Conservation (phyloP, 2,113 vertebrate species). For the Castor canadensis region DNA sequence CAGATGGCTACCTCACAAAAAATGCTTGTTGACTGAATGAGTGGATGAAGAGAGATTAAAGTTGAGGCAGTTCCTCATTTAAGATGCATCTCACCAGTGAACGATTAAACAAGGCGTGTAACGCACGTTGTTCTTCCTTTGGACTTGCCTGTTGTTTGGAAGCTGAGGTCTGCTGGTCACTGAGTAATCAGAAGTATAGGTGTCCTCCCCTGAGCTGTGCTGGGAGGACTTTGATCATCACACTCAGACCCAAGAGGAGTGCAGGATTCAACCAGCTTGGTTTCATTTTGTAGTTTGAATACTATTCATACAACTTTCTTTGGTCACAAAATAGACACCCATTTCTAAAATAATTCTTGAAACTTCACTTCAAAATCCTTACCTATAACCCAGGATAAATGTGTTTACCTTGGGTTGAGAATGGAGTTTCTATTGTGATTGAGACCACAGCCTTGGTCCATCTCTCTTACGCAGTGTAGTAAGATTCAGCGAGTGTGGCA, state of each 20-base stretch:
- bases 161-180: neutral
- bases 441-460: neutral
- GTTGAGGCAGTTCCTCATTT: neutral
- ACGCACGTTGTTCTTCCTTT: constrained; percentile 6
- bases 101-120: neutral
- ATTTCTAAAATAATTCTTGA: neutral
- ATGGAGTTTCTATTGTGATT: neutral
- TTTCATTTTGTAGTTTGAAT: neutral
- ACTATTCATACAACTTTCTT: neutral
- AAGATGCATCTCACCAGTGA: constrained; percentile 27
- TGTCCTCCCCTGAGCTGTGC: neutral
- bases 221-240: neutral
- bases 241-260: neutral
- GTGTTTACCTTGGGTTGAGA: neutral
- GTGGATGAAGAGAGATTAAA: neutral
- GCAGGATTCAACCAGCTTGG: neutral
- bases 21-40: neutral
- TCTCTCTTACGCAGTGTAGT: neutral
- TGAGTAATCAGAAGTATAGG: constrained; percentile 18
- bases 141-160: constrained; percentile 41
- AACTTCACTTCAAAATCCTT: neutral
- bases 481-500: no score
- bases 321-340: neutral
- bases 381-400: rapidly evolving
- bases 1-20: neutral